These are phyloP conservation scores for Anoplolepis gracilipes DNA, from an alignment of 1,140 invertebrate genomes.

Conservation along the genomic window DNA sequence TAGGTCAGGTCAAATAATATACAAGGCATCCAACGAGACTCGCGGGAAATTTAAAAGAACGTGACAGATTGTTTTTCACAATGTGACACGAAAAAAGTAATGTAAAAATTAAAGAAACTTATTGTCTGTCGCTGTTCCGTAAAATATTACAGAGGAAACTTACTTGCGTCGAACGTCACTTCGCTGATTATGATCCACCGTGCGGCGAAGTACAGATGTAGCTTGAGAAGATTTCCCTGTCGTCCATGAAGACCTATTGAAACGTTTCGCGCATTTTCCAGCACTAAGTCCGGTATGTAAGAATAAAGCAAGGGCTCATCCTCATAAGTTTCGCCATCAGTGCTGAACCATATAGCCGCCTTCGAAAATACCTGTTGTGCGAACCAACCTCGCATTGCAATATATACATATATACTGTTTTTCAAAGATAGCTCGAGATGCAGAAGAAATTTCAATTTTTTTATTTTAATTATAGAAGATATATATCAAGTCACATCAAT, in stretches of 20 bases:
- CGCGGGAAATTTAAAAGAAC: slow-evolving; percentile 42
- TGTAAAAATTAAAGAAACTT: slow-evolving; percentile 2
- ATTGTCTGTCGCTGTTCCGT: slow-evolving; percentile 11
- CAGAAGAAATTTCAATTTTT: background rate
- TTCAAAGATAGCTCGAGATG: background rate
- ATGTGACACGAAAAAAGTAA: background rate
- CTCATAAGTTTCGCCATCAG: slow-evolving; percentile 87
- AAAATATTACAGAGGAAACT: slow-evolving; percentile 71
- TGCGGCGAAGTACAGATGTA: slow-evolving; percentile 91
- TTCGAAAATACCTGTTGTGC: slow-evolving; percentile 88
- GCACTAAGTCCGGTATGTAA: slow-evolving; percentile 90
- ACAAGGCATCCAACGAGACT: slow-evolving; percentile 13
- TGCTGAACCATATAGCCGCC: slow-evolving; percentile 90
- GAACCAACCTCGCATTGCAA: slow-evolving; percentile 32
- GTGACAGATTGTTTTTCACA: background rate
- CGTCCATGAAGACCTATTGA: slow-evolving; percentile 89
- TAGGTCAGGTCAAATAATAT: slow-evolving; percentile 17
- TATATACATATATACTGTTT: background rate
- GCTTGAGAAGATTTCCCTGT: slow-evolving; percentile 89
- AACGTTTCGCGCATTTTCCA: slow-evolving; percentile 92
- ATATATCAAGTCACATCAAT: background rate
- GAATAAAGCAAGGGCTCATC: slow-evolving; percentile 88
- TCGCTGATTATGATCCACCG: slow-evolving; percentile 94
- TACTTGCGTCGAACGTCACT: slow-evolving; percentile 90
- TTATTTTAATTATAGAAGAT: too few species aligned